phyloP scores from a whole-genome alignment of 30 jellyfish, hydroid and myxozoan genomes.

The Pelagia noctiluca region DNA sequence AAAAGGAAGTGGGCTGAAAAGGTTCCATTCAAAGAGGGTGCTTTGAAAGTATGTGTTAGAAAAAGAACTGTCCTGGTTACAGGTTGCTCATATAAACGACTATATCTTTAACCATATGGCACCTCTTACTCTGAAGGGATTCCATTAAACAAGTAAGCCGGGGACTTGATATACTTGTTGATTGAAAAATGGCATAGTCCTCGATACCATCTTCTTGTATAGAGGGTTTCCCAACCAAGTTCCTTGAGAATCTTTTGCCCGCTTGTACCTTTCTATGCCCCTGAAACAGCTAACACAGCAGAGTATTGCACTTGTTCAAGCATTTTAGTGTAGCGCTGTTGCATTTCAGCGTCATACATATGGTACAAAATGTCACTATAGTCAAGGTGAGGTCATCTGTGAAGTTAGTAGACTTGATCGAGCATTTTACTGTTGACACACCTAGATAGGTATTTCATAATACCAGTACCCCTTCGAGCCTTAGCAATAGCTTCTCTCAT shows the following conservation, averaged over 20 bases:
- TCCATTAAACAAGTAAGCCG: conserved; percentile 4
- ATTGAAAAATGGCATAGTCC: conserved; percentile 39
- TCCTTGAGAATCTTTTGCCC: conserved; percentile 49
- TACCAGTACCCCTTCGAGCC: no score
- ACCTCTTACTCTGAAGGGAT: conserved; percentile 4
- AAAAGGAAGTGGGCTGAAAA: no score
- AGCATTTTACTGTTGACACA: conserved; percentile 49
- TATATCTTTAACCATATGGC: neutral
- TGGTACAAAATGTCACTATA: conserved; percentile 48
- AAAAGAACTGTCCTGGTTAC: no score
- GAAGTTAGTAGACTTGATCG: conserved; percentile 28
- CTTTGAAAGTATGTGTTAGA: no score
- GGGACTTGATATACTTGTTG: conserved; percentile 28
- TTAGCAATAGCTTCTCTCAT: no score
- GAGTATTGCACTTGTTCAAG: conserved; percentile 63
- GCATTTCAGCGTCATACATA: conserved; percentile 49
- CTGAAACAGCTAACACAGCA: conserved; percentile 53
- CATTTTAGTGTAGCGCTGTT: neutral
- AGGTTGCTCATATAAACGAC: conserved; percentile 49
- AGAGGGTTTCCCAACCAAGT: conserved; percentile 54
- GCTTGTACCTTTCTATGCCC: no score
- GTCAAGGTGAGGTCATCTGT: conserved; percentile 22
- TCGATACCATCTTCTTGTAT: no score
- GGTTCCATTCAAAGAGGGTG: no score
- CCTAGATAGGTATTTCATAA: conserved; percentile 35